Conservation (phyloP, 2,797 vertebrate genomes). For the Thunnus albacares region DNA sequence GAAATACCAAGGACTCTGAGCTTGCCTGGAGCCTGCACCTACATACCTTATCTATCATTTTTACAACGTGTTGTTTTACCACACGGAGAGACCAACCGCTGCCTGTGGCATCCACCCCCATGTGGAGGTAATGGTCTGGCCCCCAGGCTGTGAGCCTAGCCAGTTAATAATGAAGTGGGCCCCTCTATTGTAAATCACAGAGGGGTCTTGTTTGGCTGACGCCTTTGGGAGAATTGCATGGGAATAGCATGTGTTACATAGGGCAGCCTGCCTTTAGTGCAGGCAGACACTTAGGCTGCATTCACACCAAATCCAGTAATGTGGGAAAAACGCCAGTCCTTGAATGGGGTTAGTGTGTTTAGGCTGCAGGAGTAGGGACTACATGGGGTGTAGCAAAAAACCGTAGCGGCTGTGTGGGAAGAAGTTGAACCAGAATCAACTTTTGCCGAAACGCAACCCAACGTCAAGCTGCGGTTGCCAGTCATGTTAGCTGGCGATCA, state of each 20-base stretch:
- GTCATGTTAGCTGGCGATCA: too few relatives aligned
- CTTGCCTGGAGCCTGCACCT: conserved; percentile 36
- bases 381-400: too few relatives aligned
- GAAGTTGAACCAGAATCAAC: too few relatives aligned
- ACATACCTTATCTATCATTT: conserved; percentile 60
- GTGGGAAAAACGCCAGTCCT: too few relatives aligned
- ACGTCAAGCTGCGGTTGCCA: too few relatives aligned
- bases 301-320: too few relatives aligned
- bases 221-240: conserved; percentile 66
- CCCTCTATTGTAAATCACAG: conserved; percentile 80
- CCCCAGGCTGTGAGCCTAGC: conserved; percentile 61
- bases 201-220: conserved; percentile 70
- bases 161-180: conserved; percentile 75
- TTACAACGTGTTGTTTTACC: conserved; percentile 72
- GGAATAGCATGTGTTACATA: conserved; percentile 65
- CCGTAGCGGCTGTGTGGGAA: too few relatives aligned
- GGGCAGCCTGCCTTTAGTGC: conserved; percentile 43
- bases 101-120: conserved; percentile 68
- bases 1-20: conserved; percentile 16
- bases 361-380: too few relatives aligned
- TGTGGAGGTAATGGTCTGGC: conserved; percentile 72
- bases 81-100: conserved; percentile 60
- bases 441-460: too few relatives aligned
- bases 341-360: too few relatives aligned
- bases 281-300: conserved; percentile 27